Evolutionary conservation across 2,797 vertebrate species (phyloP).

Genomic region (Erethizon dorsatum): DNA sequence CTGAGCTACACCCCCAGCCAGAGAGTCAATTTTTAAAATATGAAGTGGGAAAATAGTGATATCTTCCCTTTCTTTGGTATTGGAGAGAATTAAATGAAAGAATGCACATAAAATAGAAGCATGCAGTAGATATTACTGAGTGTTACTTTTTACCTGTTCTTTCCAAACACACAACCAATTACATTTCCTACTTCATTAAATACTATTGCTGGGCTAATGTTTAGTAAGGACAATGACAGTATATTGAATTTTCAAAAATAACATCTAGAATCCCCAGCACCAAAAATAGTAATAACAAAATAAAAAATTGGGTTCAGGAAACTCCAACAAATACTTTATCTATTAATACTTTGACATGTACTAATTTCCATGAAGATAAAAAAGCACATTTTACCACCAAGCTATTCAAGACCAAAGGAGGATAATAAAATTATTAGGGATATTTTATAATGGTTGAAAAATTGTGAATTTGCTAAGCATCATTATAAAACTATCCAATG

Average conservation of each 20-base stretch:
- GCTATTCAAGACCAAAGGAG: slow-evolving; percentile 17
- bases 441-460: slow-evolving; percentile 60
- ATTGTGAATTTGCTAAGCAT: not conserved
- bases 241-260: slow-evolving; percentile 35
- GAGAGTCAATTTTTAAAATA: slow-evolving; percentile 57
- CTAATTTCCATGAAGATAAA: slow-evolving; percentile 57
- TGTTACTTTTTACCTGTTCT: slow-evolving; percentile 37
- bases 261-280: not conserved
- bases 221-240: not conserved
- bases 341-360: slow-evolving; percentile 28
- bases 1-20: not conserved
- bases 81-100: slow-evolving; percentile 33
- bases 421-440: slow-evolving; percentile 14
- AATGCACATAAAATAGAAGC: slow-evolving; percentile 14
- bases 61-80: not conserved
- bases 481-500: not conserved
- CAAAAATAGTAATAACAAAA: not conserved
- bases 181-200: slow-evolving; percentile 31
- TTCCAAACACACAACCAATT: slow-evolving; percentile 9
- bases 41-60: not conserved
- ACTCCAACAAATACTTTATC: slow-evolving; percentile 2
- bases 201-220: slow-evolving; percentile 50
- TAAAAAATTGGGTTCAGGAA: slow-evolving; percentile 17
- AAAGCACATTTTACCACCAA: slow-evolving; percentile 46
- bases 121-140: not conserved